Evolutionary conservation across 2,797 vertebrate species (phyloP).

Genomic region (Sparus aurata): DNA sequence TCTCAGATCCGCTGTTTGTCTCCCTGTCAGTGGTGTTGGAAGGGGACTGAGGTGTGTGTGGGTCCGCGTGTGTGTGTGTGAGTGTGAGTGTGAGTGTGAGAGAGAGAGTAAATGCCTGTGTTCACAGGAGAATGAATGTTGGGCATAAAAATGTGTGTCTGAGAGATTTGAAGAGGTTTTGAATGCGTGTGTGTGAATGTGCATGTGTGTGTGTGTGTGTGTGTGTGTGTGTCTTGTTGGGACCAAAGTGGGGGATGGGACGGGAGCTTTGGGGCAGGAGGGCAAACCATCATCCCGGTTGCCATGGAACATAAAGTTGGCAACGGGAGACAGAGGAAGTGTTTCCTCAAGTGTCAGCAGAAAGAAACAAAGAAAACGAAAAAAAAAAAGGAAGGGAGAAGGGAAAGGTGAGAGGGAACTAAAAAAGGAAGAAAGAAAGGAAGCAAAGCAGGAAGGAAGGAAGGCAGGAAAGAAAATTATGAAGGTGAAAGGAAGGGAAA

Average conservation of each 20-base stretch:
- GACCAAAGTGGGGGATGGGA: constrained; percentile 28
- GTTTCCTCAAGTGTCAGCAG: constrained; percentile 66
- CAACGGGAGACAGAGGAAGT: constrained; percentile 58
- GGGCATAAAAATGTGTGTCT: constrained; percentile 42
- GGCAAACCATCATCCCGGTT: constrained; percentile 67
- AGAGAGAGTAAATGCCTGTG: constrained; percentile 29
- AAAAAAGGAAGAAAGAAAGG: neutral
- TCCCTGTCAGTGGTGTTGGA: constrained; percentile 75
- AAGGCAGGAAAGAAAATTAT: neutral
- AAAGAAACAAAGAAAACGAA: constrained; percentile 30
- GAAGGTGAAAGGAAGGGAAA: neutral
- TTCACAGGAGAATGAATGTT: constrained; percentile 27
- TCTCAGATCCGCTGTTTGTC: constrained; percentile 74
- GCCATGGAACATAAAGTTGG: constrained; percentile 77
- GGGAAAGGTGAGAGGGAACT: neutral
- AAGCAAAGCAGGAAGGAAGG: neutral
- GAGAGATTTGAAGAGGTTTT: constrained; percentile 49
- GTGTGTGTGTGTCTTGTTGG: constrained; percentile 21
- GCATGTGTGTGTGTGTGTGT: constrained; percentile 28
- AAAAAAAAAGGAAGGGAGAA: constrained; percentile 1
- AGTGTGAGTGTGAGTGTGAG: neutral
- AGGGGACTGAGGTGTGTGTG: constrained; percentile 45
- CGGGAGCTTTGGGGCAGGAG: constrained; percentile 44
- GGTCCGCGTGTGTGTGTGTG: constrained; percentile 9
- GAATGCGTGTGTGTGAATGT: constrained; percentile 7